Evolutionary conservation across 2,113 vertebrate species (phyloP), one percentile per base, ranked within the genome.

Genomic region (Chaetura pelagica): DNA sequence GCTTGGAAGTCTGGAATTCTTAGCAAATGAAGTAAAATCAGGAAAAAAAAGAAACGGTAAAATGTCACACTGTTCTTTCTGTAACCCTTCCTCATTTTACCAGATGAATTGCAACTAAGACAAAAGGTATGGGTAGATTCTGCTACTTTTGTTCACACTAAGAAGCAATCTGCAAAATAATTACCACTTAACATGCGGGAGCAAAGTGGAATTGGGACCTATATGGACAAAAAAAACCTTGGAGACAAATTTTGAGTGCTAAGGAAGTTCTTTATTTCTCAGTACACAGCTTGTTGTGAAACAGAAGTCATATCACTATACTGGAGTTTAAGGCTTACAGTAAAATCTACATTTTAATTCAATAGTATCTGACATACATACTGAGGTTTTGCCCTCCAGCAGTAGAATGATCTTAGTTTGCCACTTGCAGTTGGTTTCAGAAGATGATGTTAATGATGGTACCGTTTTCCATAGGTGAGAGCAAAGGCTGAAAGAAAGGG

Each of bases 331-430:
- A 7, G 3, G 12, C 26, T 92, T 84, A 58, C 34, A 58, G 87
- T 96, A 57, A 84, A 35, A 80, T 78, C 57, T 7, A 19, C 69
- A 13, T 82, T 97, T 96, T 91, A 83, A 46, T 95, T 95, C 90
- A 84, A 46, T 58, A 40, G 24, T 72, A 55, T 86, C 88, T 82
- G 78, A 75, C 42, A 21, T 35, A 16, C 35, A 27, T 38, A 69
- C 44, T 75, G 66, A 63, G 68, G 23, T 49, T 72, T 90, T 95
- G 90, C 76, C 79, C 94, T 96, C 85, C 80, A 89, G 91, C 67
- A 91, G 40, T 87, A 82, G 79, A 95, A 90, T 84, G n/a, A 57
- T 93, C 93, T 91, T 90, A 93, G 62, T 84, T 96, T 96, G 52
- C 61, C 64, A 26, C 67, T 76, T 89, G n/a, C 32, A 26, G 9